Evolutionary conservation across 1,140 invertebrate species (phyloP).

Genomic region (Goniozus legneri): DNA sequence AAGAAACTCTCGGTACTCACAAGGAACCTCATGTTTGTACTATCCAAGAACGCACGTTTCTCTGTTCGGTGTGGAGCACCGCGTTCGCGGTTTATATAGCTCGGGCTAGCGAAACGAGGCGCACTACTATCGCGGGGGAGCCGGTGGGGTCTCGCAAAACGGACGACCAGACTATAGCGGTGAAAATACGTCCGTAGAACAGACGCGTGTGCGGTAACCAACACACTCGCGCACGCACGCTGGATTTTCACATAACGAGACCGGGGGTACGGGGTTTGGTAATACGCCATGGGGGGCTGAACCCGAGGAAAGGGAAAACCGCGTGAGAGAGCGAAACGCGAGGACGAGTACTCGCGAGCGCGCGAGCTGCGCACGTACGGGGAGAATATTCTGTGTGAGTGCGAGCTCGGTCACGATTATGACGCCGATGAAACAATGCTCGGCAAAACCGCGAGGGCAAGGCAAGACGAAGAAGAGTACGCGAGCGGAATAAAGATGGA

Average conservation of each 20-base stretch:
- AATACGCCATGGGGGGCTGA: neutral
- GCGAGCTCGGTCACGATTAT: neutral
- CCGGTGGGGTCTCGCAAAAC: too few species aligned
- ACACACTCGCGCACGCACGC: constrained; percentile 7
- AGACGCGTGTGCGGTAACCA: constrained; percentile 10
- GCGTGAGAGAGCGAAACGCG: neutral
- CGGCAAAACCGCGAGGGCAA: neutral
- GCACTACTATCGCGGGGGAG: constrained; percentile 31
- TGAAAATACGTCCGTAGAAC: neutral
- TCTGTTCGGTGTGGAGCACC: constrained; percentile 22
- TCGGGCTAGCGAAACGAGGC: too few species aligned
- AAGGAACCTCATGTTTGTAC: constrained; percentile 40
- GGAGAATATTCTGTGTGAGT: too few species aligned
- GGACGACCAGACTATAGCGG: neutral
- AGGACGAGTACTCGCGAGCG: neutral
- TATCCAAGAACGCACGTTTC: constrained; percentile 29
- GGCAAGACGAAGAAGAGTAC: too few species aligned
- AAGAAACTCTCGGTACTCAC: too few species aligned
- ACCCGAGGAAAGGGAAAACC: neutral
- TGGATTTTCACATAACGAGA: constrained; percentile 25
- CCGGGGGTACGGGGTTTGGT: constrained; percentile 7
- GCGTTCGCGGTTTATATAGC: constrained; percentile 40
- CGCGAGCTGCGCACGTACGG: neutral
- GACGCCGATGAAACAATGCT: neutral
- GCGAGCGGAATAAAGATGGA: too few species aligned